Evolutionary conservation across 2,888 invertebrate genomes (phyloP).

Genomic region (Andrena bucephala): DNA sequence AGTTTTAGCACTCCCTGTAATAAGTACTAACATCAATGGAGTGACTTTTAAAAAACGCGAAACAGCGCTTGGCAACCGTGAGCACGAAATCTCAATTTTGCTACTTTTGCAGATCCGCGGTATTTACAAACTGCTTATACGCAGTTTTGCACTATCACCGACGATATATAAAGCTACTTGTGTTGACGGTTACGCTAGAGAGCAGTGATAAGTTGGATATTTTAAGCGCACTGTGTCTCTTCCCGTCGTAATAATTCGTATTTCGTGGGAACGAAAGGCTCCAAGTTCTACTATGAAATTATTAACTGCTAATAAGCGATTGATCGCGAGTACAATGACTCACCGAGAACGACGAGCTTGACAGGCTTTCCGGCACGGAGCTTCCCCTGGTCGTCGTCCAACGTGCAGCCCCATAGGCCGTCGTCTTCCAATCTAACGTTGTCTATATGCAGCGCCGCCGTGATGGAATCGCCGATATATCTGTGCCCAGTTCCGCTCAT

Average conservation of each 20-base stretch:
- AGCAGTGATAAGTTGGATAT: too few species aligned
- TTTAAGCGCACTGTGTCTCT: not conserved
- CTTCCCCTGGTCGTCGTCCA: slow-evolving; percentile 88
- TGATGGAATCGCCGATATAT: slow-evolving; percentile 83
- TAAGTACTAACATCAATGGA: too few species aligned
- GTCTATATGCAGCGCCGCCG: slow-evolving; percentile 86
- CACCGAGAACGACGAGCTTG: slow-evolving; percentile 89
- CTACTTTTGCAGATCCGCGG: too few species aligned
- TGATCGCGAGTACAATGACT: slow-evolving; percentile 79
- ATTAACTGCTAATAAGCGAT: not conserved
- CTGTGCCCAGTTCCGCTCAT: slow-evolving; percentile 84
- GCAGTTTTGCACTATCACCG: too few species aligned
- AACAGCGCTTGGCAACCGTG: too few species aligned
- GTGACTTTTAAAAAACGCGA: too few species aligned
- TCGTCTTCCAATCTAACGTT: slow-evolving; percentile 88
- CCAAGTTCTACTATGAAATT: not conserved
- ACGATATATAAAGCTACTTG: too few species aligned
- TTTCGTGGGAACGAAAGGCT: not conserved
- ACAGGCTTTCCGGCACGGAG: slow-evolving; percentile 89
- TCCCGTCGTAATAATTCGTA: not conserved
- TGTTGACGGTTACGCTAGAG: too few species aligned
- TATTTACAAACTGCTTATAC: too few species aligned
- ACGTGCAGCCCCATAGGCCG: slow-evolving; percentile 90
- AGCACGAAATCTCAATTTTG: too few species aligned
- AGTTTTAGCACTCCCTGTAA: too few species aligned